Conservation (phyloP, 2,113 vertebrate genomes). For the Rhineura floridana region DNA sequence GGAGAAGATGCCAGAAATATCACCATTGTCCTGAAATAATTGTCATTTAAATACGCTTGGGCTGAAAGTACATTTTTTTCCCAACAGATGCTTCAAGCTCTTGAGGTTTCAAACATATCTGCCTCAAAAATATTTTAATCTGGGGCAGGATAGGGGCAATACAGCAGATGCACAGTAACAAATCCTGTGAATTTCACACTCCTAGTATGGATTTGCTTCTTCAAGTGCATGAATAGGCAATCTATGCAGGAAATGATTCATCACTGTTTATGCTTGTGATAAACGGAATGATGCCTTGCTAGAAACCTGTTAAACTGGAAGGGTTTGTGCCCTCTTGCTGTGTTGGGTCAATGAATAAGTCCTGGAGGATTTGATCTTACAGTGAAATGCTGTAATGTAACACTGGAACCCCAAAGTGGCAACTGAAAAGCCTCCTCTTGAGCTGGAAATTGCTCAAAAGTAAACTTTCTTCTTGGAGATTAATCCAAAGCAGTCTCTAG, state of each 20-base stretch:
- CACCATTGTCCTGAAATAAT: constrained; percentile 65
- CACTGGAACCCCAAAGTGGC: constrained; percentile 1
- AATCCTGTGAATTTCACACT: not conserved
- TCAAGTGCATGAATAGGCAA: not conserved
- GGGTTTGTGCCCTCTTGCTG: not conserved
- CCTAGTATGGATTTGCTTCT: not conserved
- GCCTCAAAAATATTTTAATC: not conserved
- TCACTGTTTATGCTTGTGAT: constrained; percentile 37
- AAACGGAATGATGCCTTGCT: not conserved
- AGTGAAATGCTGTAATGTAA: not conserved
- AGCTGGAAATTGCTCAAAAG: constrained; percentile 39
- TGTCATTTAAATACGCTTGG: constrained; percentile 46
- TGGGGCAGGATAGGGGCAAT: not conserved
- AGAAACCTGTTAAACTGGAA: not conserved
- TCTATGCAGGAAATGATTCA: constrained; percentile 27
- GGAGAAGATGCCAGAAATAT: constrained; percentile 50
- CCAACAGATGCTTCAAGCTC: constrained; percentile 25
- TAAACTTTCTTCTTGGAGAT: constrained; percentile 27
- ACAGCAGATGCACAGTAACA: not conserved
- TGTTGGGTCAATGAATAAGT: constrained; percentile 34
- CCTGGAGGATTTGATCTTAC: not conserved
- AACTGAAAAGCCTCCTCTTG: not conserved
- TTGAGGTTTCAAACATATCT: not conserved
- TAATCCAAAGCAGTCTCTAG: not conserved
- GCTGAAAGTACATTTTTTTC: constrained; percentile 56